A percentile compares a stretch with the other conserved stretches of the same genome.
Conservation (phyloP, 2,797 vertebrate genomes). For the Astyanax mexicanus region DNA sequence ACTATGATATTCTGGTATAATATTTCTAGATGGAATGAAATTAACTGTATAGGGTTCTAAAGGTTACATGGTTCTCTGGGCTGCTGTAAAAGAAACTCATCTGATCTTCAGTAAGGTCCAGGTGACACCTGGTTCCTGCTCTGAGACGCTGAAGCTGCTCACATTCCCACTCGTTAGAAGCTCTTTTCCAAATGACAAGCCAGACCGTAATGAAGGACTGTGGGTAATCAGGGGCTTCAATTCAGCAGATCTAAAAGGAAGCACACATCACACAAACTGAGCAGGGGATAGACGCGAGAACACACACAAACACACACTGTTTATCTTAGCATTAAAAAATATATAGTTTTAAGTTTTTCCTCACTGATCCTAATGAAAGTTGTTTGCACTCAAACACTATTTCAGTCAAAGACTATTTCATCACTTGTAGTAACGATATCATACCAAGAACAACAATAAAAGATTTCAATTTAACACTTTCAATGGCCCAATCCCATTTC, state of each 20-base stretch:
- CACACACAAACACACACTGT: constrained; percentile 12
- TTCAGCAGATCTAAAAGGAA: constrained; percentile 57
- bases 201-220: constrained; percentile 71
- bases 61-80: background rate
- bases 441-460: too few relatives aligned
- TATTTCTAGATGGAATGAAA: too few relatives aligned
- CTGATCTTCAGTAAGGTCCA: constrained; percentile 42
- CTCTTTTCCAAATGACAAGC: constrained; percentile 69
- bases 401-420: too few relatives aligned
- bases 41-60: too few relatives aligned
- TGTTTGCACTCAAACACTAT: too few relatives aligned
- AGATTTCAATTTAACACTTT: too few relatives aligned
- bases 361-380: too few relatives aligned
- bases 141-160: constrained; percentile 33
- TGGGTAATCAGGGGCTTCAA: constrained; percentile 74
- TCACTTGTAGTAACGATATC: too few relatives aligned
- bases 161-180: constrained; percentile 52
- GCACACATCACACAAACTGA: constrained; percentile 56
- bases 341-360: too few relatives aligned
- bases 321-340: too few relatives aligned
- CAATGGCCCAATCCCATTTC: too few relatives aligned
- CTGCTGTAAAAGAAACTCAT: constrained; percentile 18
- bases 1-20: too few relatives aligned
- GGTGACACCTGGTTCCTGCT: constrained; percentile 58
- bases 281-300: constrained; percentile 47